Base-by-base conservation (phyloP, 1,140 invertebrate genomes). In the Drosophila melanica region DNA sequence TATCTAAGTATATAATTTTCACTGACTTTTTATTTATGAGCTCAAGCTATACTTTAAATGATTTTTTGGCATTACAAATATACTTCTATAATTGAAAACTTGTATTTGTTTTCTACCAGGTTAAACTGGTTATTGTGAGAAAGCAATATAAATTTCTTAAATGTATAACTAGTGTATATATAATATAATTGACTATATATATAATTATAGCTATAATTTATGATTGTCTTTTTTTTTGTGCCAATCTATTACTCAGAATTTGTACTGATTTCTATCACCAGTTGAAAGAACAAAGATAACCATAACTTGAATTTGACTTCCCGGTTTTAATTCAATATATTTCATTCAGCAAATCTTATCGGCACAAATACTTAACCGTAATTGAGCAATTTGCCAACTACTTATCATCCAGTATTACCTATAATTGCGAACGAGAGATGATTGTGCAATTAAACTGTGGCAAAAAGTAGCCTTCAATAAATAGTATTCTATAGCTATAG, bases 281-380 rank as follows among this genome's bases (percentile, higher is more conserved):
- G 20, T 45, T 20, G 4, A 18, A 45, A 45, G 44, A 10, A 0
- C 9, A 18, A 18, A 41, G 39, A 41, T 41, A 41, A n/a, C 37
- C 11, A 12, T 12, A 39, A 41, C 39, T 41, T 4, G 12, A 27
- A 14, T 27, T 48, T 27, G n/a, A 23, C 23, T 33, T 20, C 23
- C 11, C 58, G 18, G 7, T 37, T 23, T 37, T 8, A 8, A 12
- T 4, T 30, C 16, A 14, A 10, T 53, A 18, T 41, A 20, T 69
- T 51, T 63, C 42, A 39, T 12, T 42, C 8, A 35, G 41, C 23
- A 53, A 55, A 55, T 55, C 68, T 75, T 66, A 71, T 71, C 51
- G 37, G 7, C 18, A n/a, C 4, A 48, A 42, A 45, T 50, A 37
- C 39, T 65, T 9, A 50, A 57, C 23, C 47, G 18, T 48, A 45